Evolutionary conservation across 2,888 invertebrate genomes (phyloP).

Genomic region (Hermodice carunculata): DNA sequence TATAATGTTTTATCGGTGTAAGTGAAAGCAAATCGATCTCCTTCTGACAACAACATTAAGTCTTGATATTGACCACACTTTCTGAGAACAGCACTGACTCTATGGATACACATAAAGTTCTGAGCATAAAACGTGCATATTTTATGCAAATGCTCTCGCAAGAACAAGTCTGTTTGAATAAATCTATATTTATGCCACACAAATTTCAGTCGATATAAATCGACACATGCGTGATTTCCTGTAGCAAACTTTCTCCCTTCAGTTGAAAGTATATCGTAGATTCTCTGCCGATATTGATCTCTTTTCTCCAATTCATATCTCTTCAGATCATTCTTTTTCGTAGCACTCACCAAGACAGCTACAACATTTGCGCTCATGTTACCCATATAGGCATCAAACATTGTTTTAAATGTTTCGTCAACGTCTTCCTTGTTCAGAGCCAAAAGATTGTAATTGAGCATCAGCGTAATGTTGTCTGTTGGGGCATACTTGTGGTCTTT

Average conservation of each 20-base stretch:
- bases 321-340: constrained; percentile 48
- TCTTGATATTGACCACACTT: constrained; percentile 64
- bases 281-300: constrained; percentile 50
- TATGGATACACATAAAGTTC: constrained; percentile 59
- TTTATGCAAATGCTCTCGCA: constrained; percentile 52
- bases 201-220: constrained; percentile 45
- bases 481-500: too few relatives aligned
- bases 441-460: constrained; percentile 32
- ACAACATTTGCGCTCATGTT: constrained; percentile 53
- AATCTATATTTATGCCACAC: constrained; percentile 52
- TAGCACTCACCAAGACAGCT: constrained; percentile 57
- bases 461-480: constrained; percentile 44
- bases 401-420: constrained; percentile 55
- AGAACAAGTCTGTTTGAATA: too few relatives aligned
- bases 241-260: constrained; percentile 52
- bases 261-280: constrained; percentile 51
- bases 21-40: constrained; percentile 51
- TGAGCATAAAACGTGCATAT: constrained; percentile 53
- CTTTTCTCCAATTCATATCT: constrained; percentile 28
- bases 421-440: constrained; percentile 52
- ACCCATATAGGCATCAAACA: constrained; percentile 58
- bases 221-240: constrained; percentile 46
- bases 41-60: constrained; percentile 58
- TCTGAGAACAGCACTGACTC: constrained; percentile 52
- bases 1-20: constrained; percentile 54